Percentiles rank a stretch among this genome's conserved stretches.
phyloP scores from a whole-genome alignment of 2,888 invertebrate species.

The Leptothorax acervorum region DNA sequence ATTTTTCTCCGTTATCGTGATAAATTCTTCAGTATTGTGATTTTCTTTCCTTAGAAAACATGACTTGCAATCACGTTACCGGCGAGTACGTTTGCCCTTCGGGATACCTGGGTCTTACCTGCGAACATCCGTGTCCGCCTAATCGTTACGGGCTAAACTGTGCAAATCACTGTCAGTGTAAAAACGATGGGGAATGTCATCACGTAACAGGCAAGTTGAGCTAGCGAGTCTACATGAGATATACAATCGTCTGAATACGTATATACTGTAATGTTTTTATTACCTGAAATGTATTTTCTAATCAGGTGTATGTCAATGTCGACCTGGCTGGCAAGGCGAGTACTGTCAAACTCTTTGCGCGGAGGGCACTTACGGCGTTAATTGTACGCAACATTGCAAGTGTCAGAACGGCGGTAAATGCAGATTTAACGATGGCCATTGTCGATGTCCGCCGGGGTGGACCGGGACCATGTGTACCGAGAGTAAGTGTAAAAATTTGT shows the following conservation, averaged over 20 bases:
- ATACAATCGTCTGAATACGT: neutral
- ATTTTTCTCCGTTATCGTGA: neutral
- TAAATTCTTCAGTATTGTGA: neutral
- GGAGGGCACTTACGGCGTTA: conserved; percentile 92
- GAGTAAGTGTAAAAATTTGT: conserved; percentile 86
- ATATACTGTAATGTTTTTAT: neutral
- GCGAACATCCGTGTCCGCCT: conserved; percentile 94
- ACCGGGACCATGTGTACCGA: conserved; percentile 93
- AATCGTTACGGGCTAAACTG: conserved; percentile 93
- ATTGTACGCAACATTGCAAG: conserved; percentile 94
- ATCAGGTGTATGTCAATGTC: conserved; percentile 91
- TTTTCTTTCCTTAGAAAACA: conserved; percentile 87
- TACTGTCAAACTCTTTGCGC: conserved; percentile 91
- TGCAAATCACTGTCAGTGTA: conserved; percentile 91
- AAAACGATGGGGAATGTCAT: conserved; percentile 96
- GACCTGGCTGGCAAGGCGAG: conserved; percentile 94
- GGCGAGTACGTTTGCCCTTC: conserved; percentile 94
- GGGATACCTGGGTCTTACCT: conserved; percentile 94
- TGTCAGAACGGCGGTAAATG: conserved; percentile 93
- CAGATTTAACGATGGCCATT: conserved; percentile 94
- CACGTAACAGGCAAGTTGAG: conserved; percentile 91
- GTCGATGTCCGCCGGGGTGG: conserved; percentile 93
- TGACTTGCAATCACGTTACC: conserved; percentile 94
- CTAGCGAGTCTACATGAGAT: neutral
- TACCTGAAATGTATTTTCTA: neutral